A percentile compares a stretch with the other conserved stretches of the same genome.
Evolutionary conservation across 2,797 vertebrate genomes (phyloP).

Genomic region (Typhlichthys eigenmanni): DNA sequence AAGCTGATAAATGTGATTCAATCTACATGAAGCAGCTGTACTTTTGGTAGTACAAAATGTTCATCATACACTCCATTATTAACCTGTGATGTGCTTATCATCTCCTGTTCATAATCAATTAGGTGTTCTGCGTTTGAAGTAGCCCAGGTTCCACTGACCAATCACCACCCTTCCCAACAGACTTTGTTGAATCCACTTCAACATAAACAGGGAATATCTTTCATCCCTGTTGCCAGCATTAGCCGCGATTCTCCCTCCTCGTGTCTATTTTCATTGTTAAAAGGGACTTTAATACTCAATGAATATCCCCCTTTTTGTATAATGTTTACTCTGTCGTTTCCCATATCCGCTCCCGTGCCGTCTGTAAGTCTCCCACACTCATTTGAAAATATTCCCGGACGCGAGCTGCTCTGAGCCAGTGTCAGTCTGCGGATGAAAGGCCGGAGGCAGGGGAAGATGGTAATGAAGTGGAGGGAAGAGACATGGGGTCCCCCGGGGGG

Average conservation of each 20-base stretch:
- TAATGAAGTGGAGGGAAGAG: conserved; percentile 69
- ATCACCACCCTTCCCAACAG: conserved; percentile 5
- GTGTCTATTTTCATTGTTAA: conserved; percentile 34
- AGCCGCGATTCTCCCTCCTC: conserved; percentile 22
- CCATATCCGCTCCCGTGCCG: conserved; percentile 67
- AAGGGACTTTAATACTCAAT: conserved; percentile 39
- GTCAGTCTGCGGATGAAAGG: conserved; percentile 71
- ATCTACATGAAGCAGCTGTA: no score
- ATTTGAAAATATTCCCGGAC: conserved; percentile 69
- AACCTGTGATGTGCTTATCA: conserved; percentile 13
- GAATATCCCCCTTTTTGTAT: conserved; percentile 56
- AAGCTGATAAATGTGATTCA: no score
- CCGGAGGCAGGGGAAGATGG: conserved; percentile 58
- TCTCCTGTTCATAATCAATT: conserved; percentile 26
- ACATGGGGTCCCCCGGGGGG: conserved; percentile 64
- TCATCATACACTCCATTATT: conserved; percentile 17
- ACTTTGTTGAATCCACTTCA: conserved; percentile 43
- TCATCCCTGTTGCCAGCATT: conserved; percentile 27
- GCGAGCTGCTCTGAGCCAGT: conserved; percentile 60
- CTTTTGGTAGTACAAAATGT: no score
- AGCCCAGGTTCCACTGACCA: conserved; percentile 41
- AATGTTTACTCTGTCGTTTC: conserved; percentile 73
- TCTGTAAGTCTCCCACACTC: conserved; percentile 58
- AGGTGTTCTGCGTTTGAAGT: conserved; percentile 13
- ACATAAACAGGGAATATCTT: conserved; percentile 12